These are phyloP conservation scores for Leptinotarsa haldemani DNA, from an alignment of 2,888 invertebrate species.

Conservation along the genomic window DNA sequence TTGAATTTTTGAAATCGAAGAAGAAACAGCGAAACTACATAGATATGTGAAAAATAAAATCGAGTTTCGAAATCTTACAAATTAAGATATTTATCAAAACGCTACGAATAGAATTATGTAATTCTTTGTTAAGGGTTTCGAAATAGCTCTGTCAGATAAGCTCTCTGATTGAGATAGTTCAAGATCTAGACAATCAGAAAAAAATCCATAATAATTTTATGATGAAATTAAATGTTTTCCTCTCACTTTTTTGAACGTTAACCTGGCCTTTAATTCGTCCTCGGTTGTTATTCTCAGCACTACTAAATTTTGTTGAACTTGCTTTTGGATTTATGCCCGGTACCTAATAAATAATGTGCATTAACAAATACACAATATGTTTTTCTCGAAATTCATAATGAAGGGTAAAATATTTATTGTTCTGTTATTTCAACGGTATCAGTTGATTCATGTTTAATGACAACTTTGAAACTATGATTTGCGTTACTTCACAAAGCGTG, in stretches of 20 bases:
- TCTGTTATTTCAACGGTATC: constrained; percentile 1
- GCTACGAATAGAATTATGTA: too few relatives aligned
- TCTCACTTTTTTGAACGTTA: not conserved
- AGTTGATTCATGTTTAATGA: not conserved
- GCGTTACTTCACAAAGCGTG: constrained; percentile 21
- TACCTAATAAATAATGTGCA: not conserved
- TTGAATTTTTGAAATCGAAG: too few relatives aligned
- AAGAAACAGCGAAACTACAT: too few relatives aligned
- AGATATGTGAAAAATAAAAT: too few relatives aligned
- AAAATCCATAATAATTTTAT: too few relatives aligned
- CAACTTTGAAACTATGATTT: not conserved
- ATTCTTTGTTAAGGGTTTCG: too few relatives aligned
- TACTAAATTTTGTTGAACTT: not conserved
- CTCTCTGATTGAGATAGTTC: too few relatives aligned
- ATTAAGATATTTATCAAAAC: too few relatives aligned
- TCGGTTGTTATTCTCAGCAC: not conserved
- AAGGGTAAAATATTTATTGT: not conserved
- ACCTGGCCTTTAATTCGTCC: not conserved
- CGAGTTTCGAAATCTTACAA: too few relatives aligned
- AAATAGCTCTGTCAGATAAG: too few relatives aligned
- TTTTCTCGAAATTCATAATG: constrained; percentile 1
- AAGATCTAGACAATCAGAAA: too few relatives aligned
- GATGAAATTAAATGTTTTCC: too few relatives aligned
- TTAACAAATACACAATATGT: not conserved
- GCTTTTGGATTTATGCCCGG: not conserved